Percentiles rank a stretch among this genome's conserved stretches.
Evolutionary conservation across 2,797 vertebrate species (phyloP).

Genomic region (Tolypeutes matacus): DNA sequence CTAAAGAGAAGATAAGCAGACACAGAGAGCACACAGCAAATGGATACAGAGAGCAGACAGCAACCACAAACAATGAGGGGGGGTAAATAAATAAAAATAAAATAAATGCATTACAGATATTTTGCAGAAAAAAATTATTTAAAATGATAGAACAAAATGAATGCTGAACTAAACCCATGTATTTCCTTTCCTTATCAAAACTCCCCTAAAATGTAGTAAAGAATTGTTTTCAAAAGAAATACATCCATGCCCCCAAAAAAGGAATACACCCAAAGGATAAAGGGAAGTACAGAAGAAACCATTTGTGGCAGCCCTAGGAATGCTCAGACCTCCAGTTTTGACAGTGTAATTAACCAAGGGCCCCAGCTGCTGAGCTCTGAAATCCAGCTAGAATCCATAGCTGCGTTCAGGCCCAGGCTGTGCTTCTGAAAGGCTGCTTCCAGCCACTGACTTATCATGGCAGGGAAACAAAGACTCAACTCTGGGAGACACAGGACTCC

Average conservation of each 20-base stretch:
- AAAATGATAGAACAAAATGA: neutral
- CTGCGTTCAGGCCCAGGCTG: neutral
- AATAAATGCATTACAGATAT: neutral
- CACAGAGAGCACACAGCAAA: too few species aligned
- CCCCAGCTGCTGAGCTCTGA: neutral
- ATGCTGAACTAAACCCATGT: neutral
- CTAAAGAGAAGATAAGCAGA: too few species aligned
- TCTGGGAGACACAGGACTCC: neutral
- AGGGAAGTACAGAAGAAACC: neutral
- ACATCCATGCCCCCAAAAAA: neutral
- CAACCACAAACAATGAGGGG: too few species aligned
- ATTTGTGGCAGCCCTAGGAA: neutral
- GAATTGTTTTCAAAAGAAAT: neutral
- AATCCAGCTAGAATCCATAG: neutral
- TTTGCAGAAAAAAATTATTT: neutral
- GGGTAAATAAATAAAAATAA: too few species aligned
- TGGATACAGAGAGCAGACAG: too few species aligned
- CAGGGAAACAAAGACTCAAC: neutral
- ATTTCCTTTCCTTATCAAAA: conserved; percentile 29
- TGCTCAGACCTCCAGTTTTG: neutral
- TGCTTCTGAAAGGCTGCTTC: neutral
- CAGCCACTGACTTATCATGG: neutral
- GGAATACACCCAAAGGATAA: neutral
- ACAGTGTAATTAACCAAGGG: neutral
- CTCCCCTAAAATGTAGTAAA: neutral